phyloP scores from a whole-genome alignment of 1,140 invertebrate species.

The Anastrepha obliqua region DNA sequence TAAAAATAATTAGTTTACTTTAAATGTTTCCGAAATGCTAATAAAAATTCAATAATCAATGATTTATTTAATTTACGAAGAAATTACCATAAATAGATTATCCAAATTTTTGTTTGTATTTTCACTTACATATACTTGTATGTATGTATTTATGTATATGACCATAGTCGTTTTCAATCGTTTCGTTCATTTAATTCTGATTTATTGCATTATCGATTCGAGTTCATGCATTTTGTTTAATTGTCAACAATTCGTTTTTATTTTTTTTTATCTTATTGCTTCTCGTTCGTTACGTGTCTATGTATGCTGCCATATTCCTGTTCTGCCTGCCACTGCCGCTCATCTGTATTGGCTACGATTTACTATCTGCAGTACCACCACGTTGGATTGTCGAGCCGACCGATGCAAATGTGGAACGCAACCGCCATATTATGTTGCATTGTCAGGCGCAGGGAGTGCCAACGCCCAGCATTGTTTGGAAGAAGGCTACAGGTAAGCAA shows the following conservation, averaged over 20 bases:
- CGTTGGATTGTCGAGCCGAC: constrained; percentile 88
- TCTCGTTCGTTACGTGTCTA: constrained; percentile 50
- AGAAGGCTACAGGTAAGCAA: constrained; percentile 81
- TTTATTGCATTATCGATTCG: constrained; percentile 56
- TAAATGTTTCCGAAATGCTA: background rate
- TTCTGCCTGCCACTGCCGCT: background rate
- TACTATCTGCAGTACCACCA: constrained; percentile 82
- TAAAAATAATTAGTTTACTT: background rate
- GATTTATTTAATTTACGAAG: background rate
- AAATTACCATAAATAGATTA: background rate
- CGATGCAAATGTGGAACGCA: constrained; percentile 86
- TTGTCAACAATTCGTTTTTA: background rate
- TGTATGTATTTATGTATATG: background rate
- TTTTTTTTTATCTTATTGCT: constrained; percentile 68
- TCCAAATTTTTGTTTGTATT: background rate
- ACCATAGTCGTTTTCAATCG: background rate
- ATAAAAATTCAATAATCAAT: background rate
- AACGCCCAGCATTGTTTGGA: constrained; percentile 88
- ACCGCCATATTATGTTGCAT: constrained; percentile 84
- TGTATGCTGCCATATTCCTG: constrained; percentile 54
- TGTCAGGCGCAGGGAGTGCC: constrained; percentile 91
- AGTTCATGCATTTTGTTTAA: constrained; percentile 56
- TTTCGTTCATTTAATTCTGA: constrained; percentile 64
- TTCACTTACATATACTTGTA: background rate
- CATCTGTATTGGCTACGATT: background rate